Evolutionary conservation across 2,113 vertebrate species (phyloP).

Genomic region (Heterocephalus glaber): DNA sequence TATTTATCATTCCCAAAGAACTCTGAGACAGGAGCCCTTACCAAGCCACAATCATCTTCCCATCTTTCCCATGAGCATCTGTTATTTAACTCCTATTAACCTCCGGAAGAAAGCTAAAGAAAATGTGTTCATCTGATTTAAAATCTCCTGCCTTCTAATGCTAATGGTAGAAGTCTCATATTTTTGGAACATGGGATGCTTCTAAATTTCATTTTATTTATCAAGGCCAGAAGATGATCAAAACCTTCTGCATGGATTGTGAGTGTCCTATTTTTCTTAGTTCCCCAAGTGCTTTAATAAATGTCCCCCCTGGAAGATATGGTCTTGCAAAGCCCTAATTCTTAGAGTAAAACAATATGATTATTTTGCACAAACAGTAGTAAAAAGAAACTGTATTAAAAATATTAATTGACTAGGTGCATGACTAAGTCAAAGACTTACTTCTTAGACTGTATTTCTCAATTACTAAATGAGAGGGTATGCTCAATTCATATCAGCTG

Average conservation of each 20-base stretch:
- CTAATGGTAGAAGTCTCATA: slow-evolving; percentile 6
- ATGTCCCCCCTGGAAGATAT: not conserved
- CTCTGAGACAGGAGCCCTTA: not conserved
- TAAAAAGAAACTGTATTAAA: slow-evolving; percentile 15
- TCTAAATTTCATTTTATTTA: slow-evolving; percentile 16
- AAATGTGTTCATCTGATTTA: slow-evolving; percentile 15
- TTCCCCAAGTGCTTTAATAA: slow-evolving; percentile 18
- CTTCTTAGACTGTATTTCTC: slow-evolving; percentile 6
- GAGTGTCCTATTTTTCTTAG: not conserved
- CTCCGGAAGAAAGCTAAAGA: not conserved
- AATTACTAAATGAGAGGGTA: not conserved
- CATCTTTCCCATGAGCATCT: not conserved
- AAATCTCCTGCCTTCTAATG: slow-evolving; percentile 16
- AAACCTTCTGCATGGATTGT: not conserved
- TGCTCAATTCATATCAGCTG: not conserved
- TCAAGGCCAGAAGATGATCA: slow-evolving; percentile 27
- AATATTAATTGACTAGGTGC: not conserved
- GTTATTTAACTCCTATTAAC: slow-evolving; percentile 16
- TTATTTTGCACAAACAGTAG: not conserved
- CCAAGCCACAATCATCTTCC: not conserved
- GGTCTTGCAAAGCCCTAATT: not conserved
- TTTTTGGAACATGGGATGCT: not conserved
- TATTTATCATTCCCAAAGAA: not conserved
- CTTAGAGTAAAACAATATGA: not conserved
- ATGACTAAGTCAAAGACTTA: not conserved